Evolutionary conservation across 1,140 invertebrate species (phyloP).

Genomic region (Zaprionus nigranus): DNA sequence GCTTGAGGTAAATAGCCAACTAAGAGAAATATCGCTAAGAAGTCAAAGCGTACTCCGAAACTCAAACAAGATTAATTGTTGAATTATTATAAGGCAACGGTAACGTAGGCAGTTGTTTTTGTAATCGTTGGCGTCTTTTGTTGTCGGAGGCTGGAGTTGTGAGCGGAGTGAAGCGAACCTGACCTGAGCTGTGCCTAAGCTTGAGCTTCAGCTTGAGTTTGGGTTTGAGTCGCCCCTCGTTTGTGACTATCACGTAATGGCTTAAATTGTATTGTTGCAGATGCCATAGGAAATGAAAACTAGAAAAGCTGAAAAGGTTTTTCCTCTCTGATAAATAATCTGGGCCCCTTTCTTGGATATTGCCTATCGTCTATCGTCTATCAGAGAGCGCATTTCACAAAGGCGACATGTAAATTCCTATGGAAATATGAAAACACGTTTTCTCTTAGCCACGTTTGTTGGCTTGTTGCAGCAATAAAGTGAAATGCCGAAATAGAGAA

Average conservation of each 20-base stretch:
- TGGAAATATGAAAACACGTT: conserved; percentile 74
- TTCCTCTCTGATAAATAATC: conserved; percentile 30
- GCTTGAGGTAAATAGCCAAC: conserved; percentile 24
- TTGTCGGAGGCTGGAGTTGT: conserved; percentile 32
- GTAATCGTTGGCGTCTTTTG: conserved; percentile 57
- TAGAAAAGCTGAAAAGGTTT: conserved; percentile 46
- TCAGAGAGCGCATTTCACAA: conserved; percentile 9
- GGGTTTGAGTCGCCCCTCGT: conserved; percentile 33
- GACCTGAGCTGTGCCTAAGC: conserved; percentile 12
- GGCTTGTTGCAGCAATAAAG: conserved; percentile 43
- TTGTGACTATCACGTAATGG: conserved; percentile 56
- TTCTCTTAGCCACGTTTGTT: conserved; percentile 29
- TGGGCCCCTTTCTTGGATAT: not conserved
- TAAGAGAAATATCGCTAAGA: conserved; percentile 15
- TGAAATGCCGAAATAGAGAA: conserved; percentile 68
- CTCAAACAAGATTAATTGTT: conserved; percentile 72
- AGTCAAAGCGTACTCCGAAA: conserved; percentile 28
- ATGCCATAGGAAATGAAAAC: conserved; percentile 22
- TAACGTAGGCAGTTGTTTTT: conserved; percentile 57
- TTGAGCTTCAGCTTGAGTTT: conserved; percentile 13
- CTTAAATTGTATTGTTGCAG: conserved; percentile 31
- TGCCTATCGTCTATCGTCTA: not conserved
- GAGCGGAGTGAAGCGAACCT: not conserved
- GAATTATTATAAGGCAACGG: conserved; percentile 67
- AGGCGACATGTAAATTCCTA: conserved; percentile 67